Evolutionary conservation across 1,140 invertebrate species (phyloP).

Genomic region (Portunus trituberculatus): DNA sequence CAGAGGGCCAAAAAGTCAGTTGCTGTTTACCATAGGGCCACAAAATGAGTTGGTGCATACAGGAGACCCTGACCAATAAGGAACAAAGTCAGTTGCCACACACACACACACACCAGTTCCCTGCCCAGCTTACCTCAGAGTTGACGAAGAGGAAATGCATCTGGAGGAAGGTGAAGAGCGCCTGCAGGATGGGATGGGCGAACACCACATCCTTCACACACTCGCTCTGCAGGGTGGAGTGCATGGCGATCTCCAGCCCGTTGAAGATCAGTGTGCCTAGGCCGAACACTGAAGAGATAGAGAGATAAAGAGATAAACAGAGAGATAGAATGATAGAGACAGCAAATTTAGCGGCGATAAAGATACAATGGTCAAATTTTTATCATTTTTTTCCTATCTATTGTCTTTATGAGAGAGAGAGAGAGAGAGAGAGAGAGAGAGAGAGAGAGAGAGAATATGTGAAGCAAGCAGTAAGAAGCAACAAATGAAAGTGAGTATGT

Average conservation of each 20-base stretch:
- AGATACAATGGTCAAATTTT: no score
- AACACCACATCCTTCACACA: slow-evolving; percentile 84
- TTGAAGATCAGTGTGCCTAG: slow-evolving; percentile 86
- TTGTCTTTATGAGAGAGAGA: no score
- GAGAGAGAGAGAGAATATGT: neutral
- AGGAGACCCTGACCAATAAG: no score
- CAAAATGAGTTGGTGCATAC: no score
- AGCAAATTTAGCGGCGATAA: no score
- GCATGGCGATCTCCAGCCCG: slow-evolving; percentile 85
- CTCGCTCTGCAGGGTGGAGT: slow-evolving; percentile 83
- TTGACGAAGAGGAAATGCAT: slow-evolving; percentile 88
- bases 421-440: neutral
- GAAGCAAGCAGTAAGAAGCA: neutral
- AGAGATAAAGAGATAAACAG: neutral
- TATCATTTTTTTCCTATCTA: no score
- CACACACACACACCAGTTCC: no score
- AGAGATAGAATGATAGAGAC: neutral
- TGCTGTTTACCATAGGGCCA: no score
- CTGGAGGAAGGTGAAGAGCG: slow-evolving; percentile 87
- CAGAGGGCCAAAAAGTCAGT: no score
- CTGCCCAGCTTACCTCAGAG: slow-evolving; percentile 83
- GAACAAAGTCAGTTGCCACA: no score
- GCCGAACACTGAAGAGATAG: slow-evolving; percentile 83
- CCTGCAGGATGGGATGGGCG: slow-evolving; percentile 85
- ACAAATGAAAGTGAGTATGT: neutral